Percentiles rank a stretch among this genome's conserved stretches.
phyloP scores from a whole-genome alignment of 2,888 invertebrate species.

The Drosophila stalkeri region DNA sequence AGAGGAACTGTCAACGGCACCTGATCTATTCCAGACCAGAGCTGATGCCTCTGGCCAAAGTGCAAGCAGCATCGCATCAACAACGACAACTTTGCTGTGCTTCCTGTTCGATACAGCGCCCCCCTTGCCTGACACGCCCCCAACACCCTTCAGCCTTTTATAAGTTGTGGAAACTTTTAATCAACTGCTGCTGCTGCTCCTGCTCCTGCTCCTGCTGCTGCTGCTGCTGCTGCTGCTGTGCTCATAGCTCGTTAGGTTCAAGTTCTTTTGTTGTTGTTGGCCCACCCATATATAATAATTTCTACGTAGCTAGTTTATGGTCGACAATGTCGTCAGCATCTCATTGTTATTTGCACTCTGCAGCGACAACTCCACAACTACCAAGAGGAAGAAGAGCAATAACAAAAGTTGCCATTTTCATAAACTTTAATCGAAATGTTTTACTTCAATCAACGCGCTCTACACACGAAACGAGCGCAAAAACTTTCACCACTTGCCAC shows the following conservation, averaged over 20 bases:
- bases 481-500: constrained; percentile 77
- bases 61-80: constrained; percentile 53
- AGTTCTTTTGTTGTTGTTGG: constrained; percentile 30
- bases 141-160: constrained; percentile 45
- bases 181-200: constrained; percentile 61
- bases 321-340: constrained; percentile 57
- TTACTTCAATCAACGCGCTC: constrained; percentile 77
- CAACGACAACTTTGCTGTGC: constrained; percentile 49
- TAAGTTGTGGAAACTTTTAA: constrained; percentile 75
- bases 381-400: constrained; percentile 22
- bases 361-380: constrained; percentile 25
- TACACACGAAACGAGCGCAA: constrained; percentile 55
- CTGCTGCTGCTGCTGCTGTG: constrained; percentile 1
- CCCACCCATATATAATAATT: constrained; percentile 72
- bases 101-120: constrained; percentile 54
- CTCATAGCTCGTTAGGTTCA: constrained; percentile 62
- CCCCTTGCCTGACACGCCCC: background rate
- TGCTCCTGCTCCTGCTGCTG: background rate
- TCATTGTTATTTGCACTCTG: constrained; percentile 60
- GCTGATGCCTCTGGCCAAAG: constrained; percentile 58
- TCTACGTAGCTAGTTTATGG: constrained; percentile 67
- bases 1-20: constrained; percentile 74
- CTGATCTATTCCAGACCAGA: constrained; percentile 54
- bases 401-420: constrained; percentile 72
- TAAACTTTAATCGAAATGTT: constrained; percentile 81